Evolutionary conservation across 2,797 vertebrate genomes (phyloP), one percentile per base, ranked within the genome.

Genomic region (Ciconia nigra): DNA sequence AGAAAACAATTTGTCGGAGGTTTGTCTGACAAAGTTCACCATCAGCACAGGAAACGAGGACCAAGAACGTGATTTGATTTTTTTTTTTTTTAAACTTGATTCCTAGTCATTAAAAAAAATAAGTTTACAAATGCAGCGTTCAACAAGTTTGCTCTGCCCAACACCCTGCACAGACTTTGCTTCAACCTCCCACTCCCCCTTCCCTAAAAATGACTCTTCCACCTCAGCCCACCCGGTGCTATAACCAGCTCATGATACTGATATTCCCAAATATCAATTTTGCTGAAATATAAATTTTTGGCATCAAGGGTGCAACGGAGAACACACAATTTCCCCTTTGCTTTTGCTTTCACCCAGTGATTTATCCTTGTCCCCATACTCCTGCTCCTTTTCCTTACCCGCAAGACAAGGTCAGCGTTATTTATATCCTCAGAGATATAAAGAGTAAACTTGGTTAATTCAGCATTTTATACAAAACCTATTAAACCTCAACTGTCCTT

Each of bases 1-100:
- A 26, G 82, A 57, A 54, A 57, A 54, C 93, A 93, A 93, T 95
- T 94, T 95, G 96, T 95, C 13, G 11, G 54, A 74, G 77, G 66
- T 83, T 81, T 90, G 83, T 65, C 87, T 62, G 87, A 86, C 90
- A 82, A 62, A 90, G 69, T 49, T 87, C 93, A 73, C 87, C 57
- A 10, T 28, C 15, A 5, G 86, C 93, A 58, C 88, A 94, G 93
- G 78, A 85, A 87, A 72, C 2, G 0, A 51, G 67, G 51, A 52
- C 86, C 65, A 22, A 65, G 55, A 39, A 78, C 0, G 3, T 10
- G n/a, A 70, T 29, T 63, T 42, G n/a, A n/a, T 66, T 44, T 39
- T 39, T 39, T 10, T 39, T 39, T 37, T 37, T 37, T 37, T 39
- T 33, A 2, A 22, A n/a, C 72, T 35, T 1, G 0, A 51, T 37